phyloP scores from a whole-genome alignment of 2,797 vertebrate genomes.

The Platalea minor region DNA sequence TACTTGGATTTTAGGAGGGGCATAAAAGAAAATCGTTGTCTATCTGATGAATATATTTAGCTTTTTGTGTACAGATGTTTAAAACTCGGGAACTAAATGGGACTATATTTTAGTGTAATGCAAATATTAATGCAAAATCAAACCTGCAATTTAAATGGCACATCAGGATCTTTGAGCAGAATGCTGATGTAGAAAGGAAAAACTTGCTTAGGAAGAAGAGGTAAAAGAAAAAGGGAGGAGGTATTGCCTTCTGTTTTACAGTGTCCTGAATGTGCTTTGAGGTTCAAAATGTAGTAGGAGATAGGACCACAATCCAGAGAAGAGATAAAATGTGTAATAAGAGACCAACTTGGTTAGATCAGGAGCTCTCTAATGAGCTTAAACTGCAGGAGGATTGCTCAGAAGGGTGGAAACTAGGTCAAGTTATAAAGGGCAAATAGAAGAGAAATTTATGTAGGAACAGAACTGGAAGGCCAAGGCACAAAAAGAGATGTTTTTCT shows the following conservation, averaged over 20 bases:
- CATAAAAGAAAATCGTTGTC: background rate
- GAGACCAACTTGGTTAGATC: constrained; percentile 30
- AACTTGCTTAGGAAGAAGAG: background rate
- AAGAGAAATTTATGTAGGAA: constrained; percentile 22
- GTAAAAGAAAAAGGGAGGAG: background rate
- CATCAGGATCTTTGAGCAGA: background rate
- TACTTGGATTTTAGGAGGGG: background rate
- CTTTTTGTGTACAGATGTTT: background rate
- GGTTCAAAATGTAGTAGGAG: background rate
- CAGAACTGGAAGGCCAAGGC: constrained; percentile 27
- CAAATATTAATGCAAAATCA: background rate
- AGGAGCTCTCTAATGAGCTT: constrained; percentile 52
- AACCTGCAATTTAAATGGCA: background rate
- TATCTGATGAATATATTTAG: background rate
- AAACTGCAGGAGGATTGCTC: constrained; percentile 51
- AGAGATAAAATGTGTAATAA: background rate
- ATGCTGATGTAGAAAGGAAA: background rate
- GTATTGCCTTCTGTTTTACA: background rate
- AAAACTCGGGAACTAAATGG: background rate
- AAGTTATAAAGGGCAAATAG: constrained; percentile 46
- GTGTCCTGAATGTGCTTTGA: constrained; percentile 16
- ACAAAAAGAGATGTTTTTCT: background rate
- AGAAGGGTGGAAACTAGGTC: constrained; percentile 64
- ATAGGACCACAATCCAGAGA: background rate
- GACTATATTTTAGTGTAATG: background rate